A percentile compares a stretch with the other conserved stretches of the same genome.
These are phyloP conservation scores for Numida meleagris DNA, from an alignment of 2,113 vertebrate genomes.

Conservation along the genomic window DNA sequence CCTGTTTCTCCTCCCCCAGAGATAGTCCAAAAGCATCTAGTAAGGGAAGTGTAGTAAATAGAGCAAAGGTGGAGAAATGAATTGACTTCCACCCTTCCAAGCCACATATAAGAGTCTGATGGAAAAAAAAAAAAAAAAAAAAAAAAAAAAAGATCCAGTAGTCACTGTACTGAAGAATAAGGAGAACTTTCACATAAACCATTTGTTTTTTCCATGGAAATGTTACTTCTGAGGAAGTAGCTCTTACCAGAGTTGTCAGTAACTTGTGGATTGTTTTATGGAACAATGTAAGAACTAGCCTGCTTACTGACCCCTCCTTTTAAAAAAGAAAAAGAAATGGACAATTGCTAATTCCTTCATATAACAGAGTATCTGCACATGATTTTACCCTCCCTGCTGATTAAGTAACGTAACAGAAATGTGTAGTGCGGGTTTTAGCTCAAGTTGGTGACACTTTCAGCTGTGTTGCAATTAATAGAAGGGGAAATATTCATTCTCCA, in stretches of 20 bases:
- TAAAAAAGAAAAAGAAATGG: background rate
- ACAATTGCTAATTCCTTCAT: background rate
- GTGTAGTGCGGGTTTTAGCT: background rate
- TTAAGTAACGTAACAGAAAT: conserved; percentile 30
- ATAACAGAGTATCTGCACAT: background rate
- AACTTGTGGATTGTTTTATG: conserved; percentile 26
- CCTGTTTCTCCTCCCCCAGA: background rate
- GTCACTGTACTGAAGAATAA: background rate
- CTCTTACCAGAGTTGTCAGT: conserved; percentile 29
- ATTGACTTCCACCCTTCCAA: conserved; percentile 44
- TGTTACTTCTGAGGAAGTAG: conserved; percentile 26
- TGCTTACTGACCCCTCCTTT: background rate
- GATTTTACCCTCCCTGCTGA: background rate
- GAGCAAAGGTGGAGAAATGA: conserved; percentile 7
- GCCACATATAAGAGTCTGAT: background rate
- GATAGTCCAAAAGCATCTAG: conserved; percentile 33
- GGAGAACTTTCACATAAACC: conserved; percentile 40
- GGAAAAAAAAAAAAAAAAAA: too few relatives aligned
- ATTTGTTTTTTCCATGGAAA: background rate
- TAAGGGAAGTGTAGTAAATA: conserved; percentile 55
- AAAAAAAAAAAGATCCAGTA: background rate
- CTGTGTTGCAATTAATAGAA: conserved; percentile 41
- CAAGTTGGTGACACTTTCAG: background rate
- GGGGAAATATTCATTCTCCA: conserved; percentile 50
- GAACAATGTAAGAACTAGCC: background rate